phyloP scores from a whole-genome alignment of 1,140 invertebrate species.

The Stenopsyche tienmushanensis region DNA sequence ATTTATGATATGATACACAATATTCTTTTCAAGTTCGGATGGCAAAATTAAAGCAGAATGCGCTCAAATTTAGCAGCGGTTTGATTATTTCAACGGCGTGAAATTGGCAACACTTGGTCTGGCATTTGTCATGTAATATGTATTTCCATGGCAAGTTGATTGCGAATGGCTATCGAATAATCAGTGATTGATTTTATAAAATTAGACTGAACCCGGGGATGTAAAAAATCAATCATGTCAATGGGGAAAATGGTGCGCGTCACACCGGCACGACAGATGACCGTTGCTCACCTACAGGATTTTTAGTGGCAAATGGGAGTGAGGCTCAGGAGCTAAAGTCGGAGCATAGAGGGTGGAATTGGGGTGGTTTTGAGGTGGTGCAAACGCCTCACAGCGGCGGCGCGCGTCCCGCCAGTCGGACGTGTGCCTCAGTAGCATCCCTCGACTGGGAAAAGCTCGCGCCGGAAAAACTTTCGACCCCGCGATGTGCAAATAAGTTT shows the following conservation, averaged over 20 bases:
- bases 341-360: background rate
- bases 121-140: too few relatives aligned
- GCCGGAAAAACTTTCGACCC: constrained; percentile 1
- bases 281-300: background rate
- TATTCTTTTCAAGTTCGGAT: too few relatives aligned
- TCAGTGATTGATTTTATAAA: too few relatives aligned
- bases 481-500: too few relatives aligned
- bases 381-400: constrained; percentile 29
- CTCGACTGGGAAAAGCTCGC: background rate
- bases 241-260: background rate
- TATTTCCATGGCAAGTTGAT: too few relatives aligned
- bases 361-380: background rate
- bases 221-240: background rate
- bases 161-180: too few relatives aligned
- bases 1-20: too few relatives aligned
- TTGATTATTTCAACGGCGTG: too few relatives aligned
- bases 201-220: too few relatives aligned
- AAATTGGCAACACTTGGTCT: too few relatives aligned
- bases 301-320: background rate
- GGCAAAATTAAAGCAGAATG: too few relatives aligned
- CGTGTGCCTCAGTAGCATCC: constrained; percentile 13
- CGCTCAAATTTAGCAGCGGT: too few relatives aligned
- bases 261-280: background rate
- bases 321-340: background rate
- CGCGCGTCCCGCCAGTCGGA: constrained; percentile 33